A percentile compares a stretch with the other conserved stretches of the same genome.
Conservation (phyloP, 2,888 invertebrate species). For the Dynastes maya region DNA sequence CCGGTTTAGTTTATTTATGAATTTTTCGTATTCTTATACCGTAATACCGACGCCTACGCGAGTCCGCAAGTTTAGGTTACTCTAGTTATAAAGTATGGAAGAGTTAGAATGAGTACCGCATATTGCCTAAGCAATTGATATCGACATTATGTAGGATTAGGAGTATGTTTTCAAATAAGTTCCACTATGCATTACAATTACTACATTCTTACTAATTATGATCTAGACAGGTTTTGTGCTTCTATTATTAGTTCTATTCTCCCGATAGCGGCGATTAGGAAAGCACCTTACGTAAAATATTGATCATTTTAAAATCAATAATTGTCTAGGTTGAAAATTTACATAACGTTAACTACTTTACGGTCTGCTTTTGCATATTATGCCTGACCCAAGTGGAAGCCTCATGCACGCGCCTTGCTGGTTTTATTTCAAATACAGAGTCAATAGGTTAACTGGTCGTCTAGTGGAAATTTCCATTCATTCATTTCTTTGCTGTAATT, state of each 20-base stretch:
- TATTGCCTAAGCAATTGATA: too few relatives aligned
- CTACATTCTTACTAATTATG: too few relatives aligned
- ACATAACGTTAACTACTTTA: constrained; percentile 3
- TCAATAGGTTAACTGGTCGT: constrained; percentile 18
- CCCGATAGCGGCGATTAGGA: background rate
- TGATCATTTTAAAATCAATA: background rate
- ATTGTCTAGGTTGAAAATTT: background rate
- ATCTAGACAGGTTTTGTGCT: too few relatives aligned
- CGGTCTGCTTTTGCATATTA: background rate
- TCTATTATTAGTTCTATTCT: background rate
- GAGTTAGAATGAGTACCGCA: too few relatives aligned
- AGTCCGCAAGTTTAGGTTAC: too few relatives aligned
- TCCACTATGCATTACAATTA: too few relatives aligned
- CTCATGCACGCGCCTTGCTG: background rate
- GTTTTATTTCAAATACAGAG: background rate
- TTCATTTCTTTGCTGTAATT: background rate
- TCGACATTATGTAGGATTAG: too few relatives aligned
- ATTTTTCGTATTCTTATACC: too few relatives aligned
- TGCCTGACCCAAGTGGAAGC: constrained; percentile 1
- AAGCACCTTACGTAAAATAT: background rate
- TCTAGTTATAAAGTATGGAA: too few relatives aligned
- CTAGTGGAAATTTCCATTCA: constrained; percentile 13
- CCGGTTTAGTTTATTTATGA: too few relatives aligned
- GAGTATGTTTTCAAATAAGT: too few relatives aligned
- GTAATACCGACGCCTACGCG: too few relatives aligned